Percentiles rank a stretch among this genome's conserved stretches.
Evolutionary conservation across 2,888 invertebrate genomes (phyloP).

Genomic region (Spialia ferax): DNA sequence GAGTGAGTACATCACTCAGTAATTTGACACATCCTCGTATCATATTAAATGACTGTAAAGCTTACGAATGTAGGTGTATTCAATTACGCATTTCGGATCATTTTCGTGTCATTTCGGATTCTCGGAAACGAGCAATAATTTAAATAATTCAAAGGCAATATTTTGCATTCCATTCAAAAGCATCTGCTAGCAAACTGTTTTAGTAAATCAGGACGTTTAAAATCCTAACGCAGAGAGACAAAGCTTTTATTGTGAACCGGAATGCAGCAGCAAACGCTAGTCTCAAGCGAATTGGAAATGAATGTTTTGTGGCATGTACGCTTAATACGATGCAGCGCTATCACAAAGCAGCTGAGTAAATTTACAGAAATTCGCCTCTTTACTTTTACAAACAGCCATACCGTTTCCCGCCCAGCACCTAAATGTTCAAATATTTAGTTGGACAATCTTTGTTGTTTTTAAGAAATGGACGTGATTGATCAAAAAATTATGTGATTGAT

Average conservation of each 20-base stretch:
- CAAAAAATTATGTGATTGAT: no score
- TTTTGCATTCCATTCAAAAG: constrained; percentile 1
- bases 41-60: no score
- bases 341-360: background rate
- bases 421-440: no score
- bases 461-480: no score
- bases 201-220: background rate
- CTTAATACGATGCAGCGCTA: constrained; percentile 7
- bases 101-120: no score
- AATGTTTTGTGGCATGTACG: constrained; percentile 48
- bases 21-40: no score
- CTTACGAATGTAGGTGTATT: no score
- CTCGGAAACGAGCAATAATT: no score
- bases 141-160: background rate
- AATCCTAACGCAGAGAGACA: constrained; percentile 12
- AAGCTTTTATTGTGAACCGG: constrained; percentile 5
- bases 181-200: background rate
- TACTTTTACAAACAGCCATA: background rate
- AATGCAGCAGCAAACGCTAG: constrained; percentile 18
- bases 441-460: no score
- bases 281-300: constrained; percentile 57
- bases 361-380: background rate
- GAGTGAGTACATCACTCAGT: no score
- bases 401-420: background rate
- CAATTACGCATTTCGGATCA: no score